Base-by-base conservation (phyloP, 2,113 vertebrate genomes). In the Zootoca vivipara region DNA sequence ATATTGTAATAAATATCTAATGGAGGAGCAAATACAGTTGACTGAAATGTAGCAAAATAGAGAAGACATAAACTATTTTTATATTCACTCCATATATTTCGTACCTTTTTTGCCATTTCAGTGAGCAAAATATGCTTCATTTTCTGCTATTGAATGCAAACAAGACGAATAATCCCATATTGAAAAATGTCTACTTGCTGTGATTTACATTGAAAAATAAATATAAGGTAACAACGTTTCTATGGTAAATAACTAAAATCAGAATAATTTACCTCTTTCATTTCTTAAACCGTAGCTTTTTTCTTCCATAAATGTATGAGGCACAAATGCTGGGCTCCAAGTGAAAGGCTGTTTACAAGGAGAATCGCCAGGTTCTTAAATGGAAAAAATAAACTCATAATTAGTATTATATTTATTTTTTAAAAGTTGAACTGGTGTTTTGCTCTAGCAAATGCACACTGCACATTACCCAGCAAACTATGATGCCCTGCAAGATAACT, bases 201-300 rank as follows among this genome's bases (percentile, higher is more conserved):
- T 5, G 58, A 5, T 85, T 56, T 73, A 85, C 85, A 58, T 8
- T 2, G 24, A 20, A 89, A 88, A 91, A 91, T 22, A 87, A 90
- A 87, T 22, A 77, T 80, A 7, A 89, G 46, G 85, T 13, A 91
- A 94, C 87, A 83, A 83, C 72, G 73, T 88, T 86, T 86, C 75
- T 88, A 35, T 67, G 64, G 3, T 85, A 4, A 7, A 33, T 79
- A 86, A 84, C 85, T 64, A 87, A 35, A 82, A 86, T 84, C 8
- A 90, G 2, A 87, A 89, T n/a, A 85, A 70, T 69, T 95, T 96
- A 97, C 97, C 96, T 96, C 84, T 38, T 28, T 88, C 84, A 30
- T 88, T 93, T 77, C 85, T 40, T 78, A 94, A 94, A 82, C 80
- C 82, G 83, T 72, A 89, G 62, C 40, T 86, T 85, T 89, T 90